These are phyloP conservation scores for Calidris pygmaea DNA, from an alignment of 2,113 vertebrate species.

Conservation along the genomic window DNA sequence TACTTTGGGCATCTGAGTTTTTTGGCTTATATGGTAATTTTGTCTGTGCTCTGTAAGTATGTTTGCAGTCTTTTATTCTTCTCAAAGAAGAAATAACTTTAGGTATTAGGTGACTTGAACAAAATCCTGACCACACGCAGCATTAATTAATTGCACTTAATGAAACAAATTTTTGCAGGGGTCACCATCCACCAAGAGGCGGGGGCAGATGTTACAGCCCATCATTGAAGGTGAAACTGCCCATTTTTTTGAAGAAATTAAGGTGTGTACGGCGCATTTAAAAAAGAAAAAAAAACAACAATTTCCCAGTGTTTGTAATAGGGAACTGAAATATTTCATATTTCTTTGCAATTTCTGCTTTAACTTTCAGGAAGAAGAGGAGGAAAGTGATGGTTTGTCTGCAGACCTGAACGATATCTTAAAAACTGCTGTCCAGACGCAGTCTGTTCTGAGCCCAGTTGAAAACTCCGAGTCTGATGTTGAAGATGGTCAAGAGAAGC, in stretches of 20 bases:
- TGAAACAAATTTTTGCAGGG: constrained; percentile 72
- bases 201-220: constrained; percentile 90
- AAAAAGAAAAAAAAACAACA: background rate
- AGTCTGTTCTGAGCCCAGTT: constrained; percentile 67
- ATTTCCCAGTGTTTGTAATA: background rate
- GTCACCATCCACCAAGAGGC: constrained; percentile 92
- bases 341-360: background rate
- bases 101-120: background rate
- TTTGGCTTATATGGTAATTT: background rate
- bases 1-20: background rate
- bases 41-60: background rate
- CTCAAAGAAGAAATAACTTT: background rate
- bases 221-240: constrained; percentile 98
- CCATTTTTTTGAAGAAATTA: constrained; percentile 97
- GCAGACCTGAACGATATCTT: constrained; percentile 85
- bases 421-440: constrained; percentile 76
- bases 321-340: background rate
- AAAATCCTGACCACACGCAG: background rate
- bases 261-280: constrained; percentile 71
- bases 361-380: constrained; percentile 77
- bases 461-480: constrained; percentile 78
- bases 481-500: constrained; percentile 87
- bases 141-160: background rate
- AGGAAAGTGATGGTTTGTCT: constrained; percentile 80
- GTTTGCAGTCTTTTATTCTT: background rate